Evolutionary conservation across 2,888 invertebrate genomes (phyloP).

Genomic region (Antitype chi): DNA sequence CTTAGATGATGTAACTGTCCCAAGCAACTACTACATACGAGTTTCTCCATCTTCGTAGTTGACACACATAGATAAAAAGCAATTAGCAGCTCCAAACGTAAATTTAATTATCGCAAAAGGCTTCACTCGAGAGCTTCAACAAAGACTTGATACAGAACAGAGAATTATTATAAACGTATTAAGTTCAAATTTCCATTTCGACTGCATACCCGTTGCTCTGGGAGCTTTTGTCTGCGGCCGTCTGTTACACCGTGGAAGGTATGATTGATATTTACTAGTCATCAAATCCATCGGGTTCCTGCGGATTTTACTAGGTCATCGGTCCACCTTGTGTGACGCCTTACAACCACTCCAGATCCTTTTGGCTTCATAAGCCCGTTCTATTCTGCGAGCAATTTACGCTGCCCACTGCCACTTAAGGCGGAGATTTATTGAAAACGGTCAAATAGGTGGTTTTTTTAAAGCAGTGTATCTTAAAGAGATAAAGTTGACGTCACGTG

Average conservation of each 20-base stretch:
- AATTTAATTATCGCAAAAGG: constrained; percentile 56
- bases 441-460: no score
- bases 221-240: constrained; percentile 35
- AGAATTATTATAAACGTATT: constrained; percentile 63
- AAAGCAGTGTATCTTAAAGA: no score
- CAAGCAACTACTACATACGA: neutral
- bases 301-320: no score
- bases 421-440: no score
- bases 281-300: no score
- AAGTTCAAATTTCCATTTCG: constrained; percentile 62
- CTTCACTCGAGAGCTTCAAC: constrained; percentile 28
- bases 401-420: no score
- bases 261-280: neutral
- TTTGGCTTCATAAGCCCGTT: no score
- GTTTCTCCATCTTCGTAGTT: neutral
- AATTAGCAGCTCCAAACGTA: constrained; percentile 43
- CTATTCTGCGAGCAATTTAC: no score
- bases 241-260: constrained; percentile 32
- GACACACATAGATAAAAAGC: constrained; percentile 26
- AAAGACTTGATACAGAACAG: constrained; percentile 38
- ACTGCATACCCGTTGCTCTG: constrained; percentile 34
- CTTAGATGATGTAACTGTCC: no score
- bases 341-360: no score
- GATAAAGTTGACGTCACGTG: no score
- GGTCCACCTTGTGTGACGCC: no score